phyloP scores from a whole-genome alignment of 2,888 invertebrate species.

The Meloe dianella region DNA sequence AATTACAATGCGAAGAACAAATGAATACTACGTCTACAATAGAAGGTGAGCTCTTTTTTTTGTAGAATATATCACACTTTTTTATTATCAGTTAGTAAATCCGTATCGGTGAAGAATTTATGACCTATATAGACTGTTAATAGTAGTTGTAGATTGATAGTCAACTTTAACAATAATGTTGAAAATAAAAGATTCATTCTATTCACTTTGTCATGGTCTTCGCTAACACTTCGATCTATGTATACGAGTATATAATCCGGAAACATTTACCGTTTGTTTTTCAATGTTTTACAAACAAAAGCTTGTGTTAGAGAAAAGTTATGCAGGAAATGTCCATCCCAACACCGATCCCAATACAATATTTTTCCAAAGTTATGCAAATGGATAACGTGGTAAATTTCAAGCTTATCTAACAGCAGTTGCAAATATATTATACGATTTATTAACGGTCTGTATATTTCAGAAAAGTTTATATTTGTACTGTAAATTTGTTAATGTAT shows the following conservation, averaged over 20 bases:
- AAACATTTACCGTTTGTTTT: background rate
- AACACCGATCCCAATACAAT: too few relatives aligned
- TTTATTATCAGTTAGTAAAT: background rate
- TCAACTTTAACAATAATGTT: background rate
- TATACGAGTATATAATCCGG: background rate
- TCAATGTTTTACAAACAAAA: background rate
- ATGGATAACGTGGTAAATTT: too few relatives aligned
- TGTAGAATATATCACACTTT: background rate
- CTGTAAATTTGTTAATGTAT: background rate
- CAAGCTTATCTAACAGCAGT: too few relatives aligned
- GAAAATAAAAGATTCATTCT: background rate
- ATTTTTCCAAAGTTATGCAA: too few relatives aligned
- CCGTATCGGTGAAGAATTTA: background rate
- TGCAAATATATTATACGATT: too few relatives aligned
- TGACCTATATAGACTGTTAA: background rate
- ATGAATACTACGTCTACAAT: slow-evolving; percentile 8
- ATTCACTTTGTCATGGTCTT: background rate
- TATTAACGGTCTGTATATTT: too few relatives aligned
- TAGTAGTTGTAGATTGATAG: slow-evolving; percentile 8
- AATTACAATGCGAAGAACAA: slow-evolving; percentile 11
- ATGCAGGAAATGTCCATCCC: too few relatives aligned
- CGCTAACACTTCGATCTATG: too few relatives aligned
- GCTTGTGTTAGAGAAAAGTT: background rate
- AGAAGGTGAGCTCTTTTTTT: background rate
- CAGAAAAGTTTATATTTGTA: too few relatives aligned